Evolutionary conservation across 37 sponge, comb jelly and placozoan species (phyloP).

Genomic region (Crambe crambe): DNA sequence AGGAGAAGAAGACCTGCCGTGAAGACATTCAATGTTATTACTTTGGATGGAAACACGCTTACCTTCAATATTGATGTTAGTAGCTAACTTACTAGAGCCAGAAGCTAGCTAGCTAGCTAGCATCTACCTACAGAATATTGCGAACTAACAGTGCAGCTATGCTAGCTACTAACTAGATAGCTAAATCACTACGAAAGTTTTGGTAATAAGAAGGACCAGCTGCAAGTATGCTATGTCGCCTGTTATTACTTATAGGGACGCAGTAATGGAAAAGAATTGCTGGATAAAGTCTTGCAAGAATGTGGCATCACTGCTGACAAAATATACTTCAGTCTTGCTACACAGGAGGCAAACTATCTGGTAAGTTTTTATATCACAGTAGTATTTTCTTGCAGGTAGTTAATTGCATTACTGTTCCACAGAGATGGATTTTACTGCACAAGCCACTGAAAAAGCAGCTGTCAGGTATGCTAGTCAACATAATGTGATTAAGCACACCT

Average conservation of each 20-base stretch:
- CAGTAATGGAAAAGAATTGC: conserved; percentile 35
- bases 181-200: too few species aligned
- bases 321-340: conserved; percentile 46
- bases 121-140: not conserved
- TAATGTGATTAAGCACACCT: too few species aligned
- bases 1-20: not conserved
- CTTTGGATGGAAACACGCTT: conserved; percentile 40
- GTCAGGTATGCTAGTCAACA: conserved; percentile 54
- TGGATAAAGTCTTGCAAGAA: conserved; percentile 18
- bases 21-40: conserved; percentile 36
- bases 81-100: not conserved
- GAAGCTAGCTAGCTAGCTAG: not conserved
- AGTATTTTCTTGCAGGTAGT: too few species aligned
- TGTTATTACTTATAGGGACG: not conserved
- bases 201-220: too few species aligned
- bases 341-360: conserved; percentile 7
- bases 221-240: too few species aligned
- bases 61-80: conserved; percentile 25
- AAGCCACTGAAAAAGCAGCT: conserved; percentile 70
- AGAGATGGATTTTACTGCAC: conserved; percentile 59
- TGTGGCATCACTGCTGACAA: conserved; percentile 21
- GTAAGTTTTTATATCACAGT: too few species aligned
- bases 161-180: not conserved
- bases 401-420: not conserved
- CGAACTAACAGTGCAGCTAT: not conserved